phyloP scores from a whole-genome alignment of 2,113 vertebrate genomes.

The Microcebus griseorufus region DNA sequence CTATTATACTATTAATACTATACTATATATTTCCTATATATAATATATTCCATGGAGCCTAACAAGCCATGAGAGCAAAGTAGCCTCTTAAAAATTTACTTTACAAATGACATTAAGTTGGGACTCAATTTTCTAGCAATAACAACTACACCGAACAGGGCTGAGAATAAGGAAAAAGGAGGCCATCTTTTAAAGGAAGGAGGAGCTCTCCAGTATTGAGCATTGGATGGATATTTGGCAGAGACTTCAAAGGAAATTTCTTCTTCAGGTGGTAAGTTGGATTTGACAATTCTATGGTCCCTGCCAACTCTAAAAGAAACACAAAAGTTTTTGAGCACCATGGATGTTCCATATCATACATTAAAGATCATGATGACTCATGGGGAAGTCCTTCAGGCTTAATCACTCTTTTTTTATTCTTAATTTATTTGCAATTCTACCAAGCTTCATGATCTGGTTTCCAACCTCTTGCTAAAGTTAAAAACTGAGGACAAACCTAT shows the following conservation, averaged over 20 bases:
- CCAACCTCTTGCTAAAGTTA: background rate
- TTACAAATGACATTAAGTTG: background rate
- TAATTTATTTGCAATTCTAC: background rate
- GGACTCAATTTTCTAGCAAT: background rate
- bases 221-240: background rate
- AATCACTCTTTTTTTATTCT: constrained; percentile 11
- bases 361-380: background rate
- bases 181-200: background rate
- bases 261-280: background rate
- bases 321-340: constrained; percentile 43
- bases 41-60: background rate
- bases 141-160: background rate
- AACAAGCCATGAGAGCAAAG: background rate
- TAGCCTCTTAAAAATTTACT: background rate
- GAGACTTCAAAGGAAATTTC: background rate
- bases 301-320: constrained; percentile 45
- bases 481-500: background rate
- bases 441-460: background rate
- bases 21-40: too few species aligned
- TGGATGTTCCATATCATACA: background rate
- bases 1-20: too few species aligned
- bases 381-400: background rate
- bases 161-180: background rate
- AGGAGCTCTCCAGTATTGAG: background rate
- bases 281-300: background rate